These are phyloP conservation scores for Trichonephila clavipes DNA, from an alignment of 1,140 invertebrate genomes.

Conservation along the genomic window DNA sequence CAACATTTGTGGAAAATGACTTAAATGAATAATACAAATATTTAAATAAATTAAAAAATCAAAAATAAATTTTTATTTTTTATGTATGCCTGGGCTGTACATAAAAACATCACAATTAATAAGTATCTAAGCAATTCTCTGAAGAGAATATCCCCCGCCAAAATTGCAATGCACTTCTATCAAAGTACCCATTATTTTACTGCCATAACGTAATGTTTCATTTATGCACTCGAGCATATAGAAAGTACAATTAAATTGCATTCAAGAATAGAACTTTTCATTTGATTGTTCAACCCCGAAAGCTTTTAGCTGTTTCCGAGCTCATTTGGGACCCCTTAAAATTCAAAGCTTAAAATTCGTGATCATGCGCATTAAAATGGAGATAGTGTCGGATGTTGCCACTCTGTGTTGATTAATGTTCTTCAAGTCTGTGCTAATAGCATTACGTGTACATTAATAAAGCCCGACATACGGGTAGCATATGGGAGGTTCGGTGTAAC, in stretches of 20 bases:
- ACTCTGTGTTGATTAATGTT: slow-evolving; percentile 61
- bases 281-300: neutral
- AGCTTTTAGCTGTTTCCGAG: neutral
- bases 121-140: neutral
- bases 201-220: neutral
- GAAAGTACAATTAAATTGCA: neutral
- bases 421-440: slow-evolving; percentile 45
- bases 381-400: slow-evolving; percentile 49
- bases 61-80: too few relatives aligned
- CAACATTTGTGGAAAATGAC: too few relatives aligned
- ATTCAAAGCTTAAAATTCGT: slow-evolving; percentile 47
- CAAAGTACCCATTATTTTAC: neutral
- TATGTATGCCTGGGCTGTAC: too few relatives aligned
- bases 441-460: slow-evolving; percentile 48
- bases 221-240: neutral
- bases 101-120: too few relatives aligned
- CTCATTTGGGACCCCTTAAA: slow-evolving; percentile 24
- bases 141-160: neutral
- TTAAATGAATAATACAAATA: too few relatives aligned
- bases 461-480: neutral
- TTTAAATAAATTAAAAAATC: too few relatives aligned
- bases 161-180: neutral
- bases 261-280: neutral
- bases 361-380: slow-evolving; percentile 53
- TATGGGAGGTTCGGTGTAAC: slow-evolving; percentile 7